Percentiles rank a stretch among this genome's conserved stretches.
These are phyloP conservation scores for Neofelis nebulosa DNA, from an alignment of 2,113 vertebrate species.

Conservation along the genomic window DNA sequence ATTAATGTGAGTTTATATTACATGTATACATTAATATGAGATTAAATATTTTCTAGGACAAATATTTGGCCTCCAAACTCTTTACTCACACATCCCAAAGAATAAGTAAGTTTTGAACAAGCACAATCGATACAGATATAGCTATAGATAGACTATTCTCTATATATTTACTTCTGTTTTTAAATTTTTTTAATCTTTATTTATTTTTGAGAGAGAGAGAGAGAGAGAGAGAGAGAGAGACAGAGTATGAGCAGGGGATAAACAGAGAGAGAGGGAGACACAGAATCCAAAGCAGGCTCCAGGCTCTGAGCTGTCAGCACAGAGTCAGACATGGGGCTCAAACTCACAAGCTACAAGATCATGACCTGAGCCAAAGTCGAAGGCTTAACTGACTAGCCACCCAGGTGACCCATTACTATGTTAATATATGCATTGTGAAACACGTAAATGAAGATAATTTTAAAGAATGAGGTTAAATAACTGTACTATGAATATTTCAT, in stretches of 20 bases:
- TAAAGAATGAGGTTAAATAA: background rate
- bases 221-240: too few relatives aligned
- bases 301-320: too few relatives aligned
- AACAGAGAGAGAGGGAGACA: too few relatives aligned
- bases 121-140: background rate
- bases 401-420: background rate
- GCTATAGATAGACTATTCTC: background rate
- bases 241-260: too few relatives aligned
- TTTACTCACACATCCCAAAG: conserved; percentile 18
- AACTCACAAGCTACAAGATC: too few relatives aligned
- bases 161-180: background rate
- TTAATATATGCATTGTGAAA: background rate
- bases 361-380: too few relatives aligned
- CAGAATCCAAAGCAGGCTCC: too few relatives aligned
- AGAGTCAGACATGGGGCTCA: too few relatives aligned
- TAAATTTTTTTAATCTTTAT: too few relatives aligned
- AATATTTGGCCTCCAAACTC: background rate
- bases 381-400: too few relatives aligned
- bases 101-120: background rate
- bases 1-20: background rate
- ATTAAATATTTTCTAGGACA: conserved; percentile 32
- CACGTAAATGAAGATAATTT: background rate
- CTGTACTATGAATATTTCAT: background rate
- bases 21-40: background rate
- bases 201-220: too few relatives aligned